Conservation (phyloP, 2,113 vertebrate species). For the Lampris megalopsis region DNA sequence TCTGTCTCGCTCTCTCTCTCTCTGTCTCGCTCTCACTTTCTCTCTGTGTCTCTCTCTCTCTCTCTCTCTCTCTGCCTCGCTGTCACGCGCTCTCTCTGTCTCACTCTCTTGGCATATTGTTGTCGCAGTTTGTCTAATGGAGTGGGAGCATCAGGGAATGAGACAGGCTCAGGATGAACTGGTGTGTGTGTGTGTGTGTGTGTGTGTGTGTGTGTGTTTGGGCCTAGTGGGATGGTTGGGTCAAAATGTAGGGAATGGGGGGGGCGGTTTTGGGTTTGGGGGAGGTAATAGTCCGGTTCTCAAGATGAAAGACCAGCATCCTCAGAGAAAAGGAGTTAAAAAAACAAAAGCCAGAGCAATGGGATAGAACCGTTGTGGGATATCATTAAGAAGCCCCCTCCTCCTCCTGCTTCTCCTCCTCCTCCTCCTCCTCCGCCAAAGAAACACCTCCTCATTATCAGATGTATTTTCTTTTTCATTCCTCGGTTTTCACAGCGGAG, state of each 20-base stretch:
- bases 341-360: conserved; percentile 36
- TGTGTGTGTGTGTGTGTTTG: conserved; percentile 11
- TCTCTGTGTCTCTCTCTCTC: too few relatives aligned
- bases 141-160: too few relatives aligned
- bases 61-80: too few relatives aligned
- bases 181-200: neutral
- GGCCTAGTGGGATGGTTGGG: conserved; percentile 28
- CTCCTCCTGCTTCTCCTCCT: conserved; percentile 5
- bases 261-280: conserved; percentile 13
- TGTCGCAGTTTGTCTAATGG: too few relatives aligned
- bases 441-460: conserved; percentile 17
- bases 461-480: too few relatives aligned
- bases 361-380: conserved; percentile 62
- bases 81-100: too few relatives aligned
- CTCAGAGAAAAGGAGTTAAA: conserved; percentile 30
- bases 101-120: too few relatives aligned
- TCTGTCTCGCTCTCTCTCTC: too few relatives aligned
- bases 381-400: conserved; percentile 34
- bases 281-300: conserved; percentile 51
- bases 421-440: neutral
- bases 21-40: too few relatives aligned
- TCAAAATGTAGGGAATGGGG: conserved; percentile 41
- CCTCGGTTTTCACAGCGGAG: too few relatives aligned
- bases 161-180: too few relatives aligned
- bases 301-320: conserved; percentile 56